Conservation (phyloP, 2,113 vertebrate species). For the Thinocorus orbignyianus region DNA sequence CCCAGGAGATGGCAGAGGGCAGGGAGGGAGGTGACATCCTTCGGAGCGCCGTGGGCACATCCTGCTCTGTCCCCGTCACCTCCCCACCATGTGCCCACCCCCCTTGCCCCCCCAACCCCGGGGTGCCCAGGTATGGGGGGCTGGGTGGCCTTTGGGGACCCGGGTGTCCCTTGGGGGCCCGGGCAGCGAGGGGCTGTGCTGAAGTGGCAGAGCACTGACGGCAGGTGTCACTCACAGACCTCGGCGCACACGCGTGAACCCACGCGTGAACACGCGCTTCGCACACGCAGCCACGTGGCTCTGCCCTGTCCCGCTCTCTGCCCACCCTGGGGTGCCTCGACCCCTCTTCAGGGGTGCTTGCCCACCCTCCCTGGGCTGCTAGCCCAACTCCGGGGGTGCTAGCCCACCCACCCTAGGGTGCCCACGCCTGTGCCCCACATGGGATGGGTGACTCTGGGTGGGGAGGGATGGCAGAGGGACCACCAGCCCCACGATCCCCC, state of each 20-base stretch:
- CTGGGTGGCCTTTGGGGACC: not conserved
- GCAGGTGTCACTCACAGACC: slow-evolving; percentile 20
- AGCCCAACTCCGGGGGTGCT: not conserved
- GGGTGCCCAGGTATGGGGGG: not conserved
- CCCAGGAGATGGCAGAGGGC: not conserved
- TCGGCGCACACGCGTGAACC: not conserved
- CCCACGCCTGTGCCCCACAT: too few species aligned
- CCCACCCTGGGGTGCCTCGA: not conserved
- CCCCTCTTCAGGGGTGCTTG: not conserved
- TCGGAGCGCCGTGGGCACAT: fast-evolving
- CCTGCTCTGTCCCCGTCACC: not conserved
- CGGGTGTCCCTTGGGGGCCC: not conserved
- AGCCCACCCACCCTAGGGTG: not conserved
- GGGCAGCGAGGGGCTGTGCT: not conserved
- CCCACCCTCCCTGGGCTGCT: not conserved
- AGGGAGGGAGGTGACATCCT: fast-evolving
- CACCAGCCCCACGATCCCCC: too few species aligned
- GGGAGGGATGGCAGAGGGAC: too few species aligned
- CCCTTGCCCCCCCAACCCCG: not conserved
- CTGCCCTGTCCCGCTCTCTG: not conserved
- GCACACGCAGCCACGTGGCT: not conserved
- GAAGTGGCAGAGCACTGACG: not conserved
- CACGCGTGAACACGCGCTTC: not conserved
- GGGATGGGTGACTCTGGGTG: too few species aligned
- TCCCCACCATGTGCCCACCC: not conserved